Evolutionary conservation across 2,797 vertebrate species (phyloP).

Genomic region (Apodemus agrarius): DNA sequence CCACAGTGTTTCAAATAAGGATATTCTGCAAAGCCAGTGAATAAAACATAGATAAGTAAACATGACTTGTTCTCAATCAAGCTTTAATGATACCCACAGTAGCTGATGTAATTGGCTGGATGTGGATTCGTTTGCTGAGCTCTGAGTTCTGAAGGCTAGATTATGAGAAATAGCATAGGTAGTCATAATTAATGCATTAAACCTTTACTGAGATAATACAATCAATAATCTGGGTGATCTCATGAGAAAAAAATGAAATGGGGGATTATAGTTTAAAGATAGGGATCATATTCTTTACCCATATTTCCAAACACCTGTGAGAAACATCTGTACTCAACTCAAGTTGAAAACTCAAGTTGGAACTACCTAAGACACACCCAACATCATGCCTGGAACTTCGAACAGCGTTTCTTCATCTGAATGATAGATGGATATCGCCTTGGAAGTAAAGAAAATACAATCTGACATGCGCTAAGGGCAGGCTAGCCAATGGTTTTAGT

Average conservation of each 20-base stretch:
- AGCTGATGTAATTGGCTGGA: background rate
- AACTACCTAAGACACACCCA: background rate
- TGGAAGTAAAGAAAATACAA: background rate
- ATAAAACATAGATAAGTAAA: background rate
- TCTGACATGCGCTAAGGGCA: background rate
- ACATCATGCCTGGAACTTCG: background rate
- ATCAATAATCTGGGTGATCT: background rate
- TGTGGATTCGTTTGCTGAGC: background rate
- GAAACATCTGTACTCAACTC: background rate
- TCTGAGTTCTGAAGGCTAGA: background rate
- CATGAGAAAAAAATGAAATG: background rate
- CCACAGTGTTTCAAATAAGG: background rate
- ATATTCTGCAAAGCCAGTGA: background rate
- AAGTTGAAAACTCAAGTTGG: background rate
- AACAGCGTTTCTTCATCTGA: background rate
- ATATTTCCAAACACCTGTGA: background rate
- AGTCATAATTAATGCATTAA: background rate
- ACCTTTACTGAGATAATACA: slow-evolving; percentile 28
- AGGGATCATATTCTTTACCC: background rate
- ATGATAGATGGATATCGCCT: background rate
- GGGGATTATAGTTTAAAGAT: background rate
- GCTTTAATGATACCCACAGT: background rate
- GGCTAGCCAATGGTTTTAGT: background rate
- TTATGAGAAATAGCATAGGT: background rate
- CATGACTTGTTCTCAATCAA: background rate